Evolutionary conservation across 2,888 invertebrate genomes (phyloP).

Genomic region (Drosophila eohydei): DNA sequence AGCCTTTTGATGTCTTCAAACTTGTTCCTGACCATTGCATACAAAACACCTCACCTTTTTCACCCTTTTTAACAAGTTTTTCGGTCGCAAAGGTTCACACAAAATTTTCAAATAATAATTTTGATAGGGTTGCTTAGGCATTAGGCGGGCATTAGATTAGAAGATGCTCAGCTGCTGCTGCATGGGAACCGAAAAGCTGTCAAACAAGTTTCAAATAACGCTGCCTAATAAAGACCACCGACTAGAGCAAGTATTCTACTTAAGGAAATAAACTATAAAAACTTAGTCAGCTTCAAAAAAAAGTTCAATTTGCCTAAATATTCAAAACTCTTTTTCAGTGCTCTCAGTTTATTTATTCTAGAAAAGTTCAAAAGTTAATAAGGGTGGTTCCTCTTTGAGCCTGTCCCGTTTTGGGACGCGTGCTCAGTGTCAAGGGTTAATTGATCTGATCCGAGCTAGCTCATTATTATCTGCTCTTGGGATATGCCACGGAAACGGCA

Average conservation of each 20-base stretch:
- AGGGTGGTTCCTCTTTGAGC: conserved; percentile 30
- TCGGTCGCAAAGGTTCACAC: conserved; percentile 54
- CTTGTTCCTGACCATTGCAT: conserved; percentile 55
- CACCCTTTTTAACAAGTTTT: conserved; percentile 56
- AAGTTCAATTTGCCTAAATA: not conserved
- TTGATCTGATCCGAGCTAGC: conserved; percentile 49
- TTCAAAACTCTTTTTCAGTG: not conserved
- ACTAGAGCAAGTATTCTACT: not conserved
- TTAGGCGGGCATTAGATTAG: conserved; percentile 32
- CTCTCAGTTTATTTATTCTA: not conserved
- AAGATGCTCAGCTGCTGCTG: conserved; percentile 44
- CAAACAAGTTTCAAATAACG: conserved; percentile 45
- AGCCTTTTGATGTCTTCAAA: conserved; percentile 66
- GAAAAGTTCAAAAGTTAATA: conserved; percentile 29
- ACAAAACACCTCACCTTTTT: conserved; percentile 70
- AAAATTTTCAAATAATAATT: conserved; percentile 57
- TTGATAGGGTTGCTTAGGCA: conserved; percentile 55
- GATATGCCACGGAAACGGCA: conserved; percentile 44
- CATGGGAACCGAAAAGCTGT: conserved; percentile 69
- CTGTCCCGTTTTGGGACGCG: conserved; percentile 50
- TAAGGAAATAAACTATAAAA: not conserved
- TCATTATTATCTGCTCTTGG: conserved; percentile 51
- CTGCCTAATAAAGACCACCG: conserved; percentile 3
- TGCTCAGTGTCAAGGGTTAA: conserved; percentile 69
- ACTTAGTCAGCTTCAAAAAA: not conserved